Conservation (phyloP, 2,888 invertebrate species). For the Meiosimyza decipiens region DNA sequence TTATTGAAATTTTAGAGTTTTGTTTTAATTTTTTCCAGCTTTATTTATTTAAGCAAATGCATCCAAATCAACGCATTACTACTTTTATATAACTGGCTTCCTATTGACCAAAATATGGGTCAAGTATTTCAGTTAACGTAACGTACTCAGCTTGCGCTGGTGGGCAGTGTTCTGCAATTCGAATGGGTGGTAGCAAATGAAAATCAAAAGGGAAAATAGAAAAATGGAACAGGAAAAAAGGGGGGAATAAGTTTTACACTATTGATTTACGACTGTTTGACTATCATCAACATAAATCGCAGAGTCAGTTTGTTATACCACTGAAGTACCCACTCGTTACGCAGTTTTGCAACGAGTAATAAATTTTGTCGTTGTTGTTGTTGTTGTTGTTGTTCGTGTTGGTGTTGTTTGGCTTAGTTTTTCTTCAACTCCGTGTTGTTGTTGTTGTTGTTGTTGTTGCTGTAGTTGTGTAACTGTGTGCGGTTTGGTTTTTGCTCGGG, state of each 20-base stretch:
- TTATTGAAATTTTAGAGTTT: no score
- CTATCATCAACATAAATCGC: slow-evolving; percentile 41
- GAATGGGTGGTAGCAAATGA: no score
- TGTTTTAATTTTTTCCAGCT: no score
- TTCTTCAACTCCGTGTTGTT: not conserved
- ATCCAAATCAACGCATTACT: no score
- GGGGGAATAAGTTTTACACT: not conserved
- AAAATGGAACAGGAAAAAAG: not conserved
- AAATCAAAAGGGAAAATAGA: no score
- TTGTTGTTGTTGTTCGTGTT: not conserved
- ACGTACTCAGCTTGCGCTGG: no score
- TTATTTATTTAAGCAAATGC: no score
- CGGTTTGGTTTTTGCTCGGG: not conserved
- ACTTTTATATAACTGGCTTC: no score
- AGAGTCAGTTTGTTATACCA: slow-evolving; percentile 32
- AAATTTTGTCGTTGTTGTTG: slow-evolving; percentile 5
- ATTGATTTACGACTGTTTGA: slow-evolving; percentile 38
- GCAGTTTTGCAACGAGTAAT: slow-evolving; percentile 21
- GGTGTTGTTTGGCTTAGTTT: not conserved
- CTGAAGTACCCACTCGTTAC: slow-evolving; percentile 28
- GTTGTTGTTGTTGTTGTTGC: not conserved
- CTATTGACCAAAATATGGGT: no score
- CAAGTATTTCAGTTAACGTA: no score
- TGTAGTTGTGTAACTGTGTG: not conserved
- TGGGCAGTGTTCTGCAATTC: no score